Conservation (phyloP, 2,797 vertebrate species). For the Bothrops alternatus region DNA sequence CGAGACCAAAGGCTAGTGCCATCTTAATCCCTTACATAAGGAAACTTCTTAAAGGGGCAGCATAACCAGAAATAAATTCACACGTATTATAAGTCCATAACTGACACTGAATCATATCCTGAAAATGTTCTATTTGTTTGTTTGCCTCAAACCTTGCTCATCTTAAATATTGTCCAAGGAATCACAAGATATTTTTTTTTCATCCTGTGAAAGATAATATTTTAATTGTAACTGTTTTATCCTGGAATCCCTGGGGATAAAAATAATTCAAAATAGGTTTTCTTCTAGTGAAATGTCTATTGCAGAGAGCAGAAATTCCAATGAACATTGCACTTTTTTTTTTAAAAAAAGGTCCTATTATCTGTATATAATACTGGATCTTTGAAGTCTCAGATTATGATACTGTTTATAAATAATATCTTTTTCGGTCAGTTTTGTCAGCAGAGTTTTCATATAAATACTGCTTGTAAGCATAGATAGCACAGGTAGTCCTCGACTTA, state of each 20-base stretch:
- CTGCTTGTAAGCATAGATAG: not conserved
- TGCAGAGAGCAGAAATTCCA: constrained; percentile 25
- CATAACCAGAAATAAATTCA: not conserved
- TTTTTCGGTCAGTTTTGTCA: constrained; percentile 20
- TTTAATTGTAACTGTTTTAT: not conserved
- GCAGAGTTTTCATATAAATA: constrained; percentile 10
- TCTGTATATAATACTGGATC: not conserved
- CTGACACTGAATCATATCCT: not conserved
- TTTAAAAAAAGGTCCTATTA: constrained; percentile 1
- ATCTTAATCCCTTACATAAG: constrained; percentile 18
- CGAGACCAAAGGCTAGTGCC: not conserved
- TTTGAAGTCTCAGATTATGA: constrained; percentile 4
- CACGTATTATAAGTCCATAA: not conserved
- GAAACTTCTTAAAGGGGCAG: not conserved
- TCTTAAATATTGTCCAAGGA: not conserved
- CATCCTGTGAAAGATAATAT: not conserved
- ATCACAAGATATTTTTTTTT: not conserved
- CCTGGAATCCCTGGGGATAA: not conserved
- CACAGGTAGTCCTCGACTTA: not conserved
- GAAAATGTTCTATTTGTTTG: not conserved
- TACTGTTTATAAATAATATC: constrained; percentile 30
- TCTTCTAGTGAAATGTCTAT: constrained; percentile 23
- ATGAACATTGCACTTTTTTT: not conserved
- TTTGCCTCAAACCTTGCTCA: not conserved
- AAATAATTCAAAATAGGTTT: not conserved